phyloP scores from a whole-genome alignment of 1,140 invertebrate genomes.

The Helicoverpa zea region DNA sequence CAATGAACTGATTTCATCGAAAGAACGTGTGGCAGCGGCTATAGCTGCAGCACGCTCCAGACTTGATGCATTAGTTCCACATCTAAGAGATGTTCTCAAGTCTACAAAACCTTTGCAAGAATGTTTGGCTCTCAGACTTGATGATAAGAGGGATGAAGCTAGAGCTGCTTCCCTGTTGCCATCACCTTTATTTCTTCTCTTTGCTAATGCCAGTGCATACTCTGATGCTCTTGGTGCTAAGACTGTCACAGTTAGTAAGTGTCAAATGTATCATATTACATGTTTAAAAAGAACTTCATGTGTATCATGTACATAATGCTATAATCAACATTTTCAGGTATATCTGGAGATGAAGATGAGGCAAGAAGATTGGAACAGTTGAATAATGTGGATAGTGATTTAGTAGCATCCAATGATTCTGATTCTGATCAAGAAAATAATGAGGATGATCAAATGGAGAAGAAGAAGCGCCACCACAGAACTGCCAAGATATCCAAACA shows the following conservation, averaged over 20 bases:
- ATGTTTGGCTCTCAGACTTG: slow-evolving; percentile 93
- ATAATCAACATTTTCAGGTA: slow-evolving; percentile 63
- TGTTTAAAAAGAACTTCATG: no score
- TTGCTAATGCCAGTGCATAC: slow-evolving; percentile 94
- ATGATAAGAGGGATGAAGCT: slow-evolving; percentile 92
- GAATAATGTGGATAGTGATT: slow-evolving; percentile 89
- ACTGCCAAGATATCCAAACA: slow-evolving; percentile 87
- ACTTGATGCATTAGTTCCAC: slow-evolving; percentile 93
- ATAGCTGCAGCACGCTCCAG: slow-evolving; percentile 94
- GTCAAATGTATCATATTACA: neutral
- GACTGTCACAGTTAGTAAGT: slow-evolving; percentile 79
- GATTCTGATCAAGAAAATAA: slow-evolving; percentile 79
- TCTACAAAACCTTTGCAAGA: slow-evolving; percentile 96
- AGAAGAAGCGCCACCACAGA: slow-evolving; percentile 89
- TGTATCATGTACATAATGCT: neutral
- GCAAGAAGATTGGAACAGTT: slow-evolving; percentile 90
- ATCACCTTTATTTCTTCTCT: slow-evolving; percentile 95
- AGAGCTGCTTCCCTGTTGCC: slow-evolving; percentile 91
- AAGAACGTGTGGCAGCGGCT: slow-evolving; percentile 91
- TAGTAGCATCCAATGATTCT: slow-evolving; percentile 84
- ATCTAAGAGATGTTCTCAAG: slow-evolving; percentile 89
- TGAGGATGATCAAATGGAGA: slow-evolving; percentile 82
- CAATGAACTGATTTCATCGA: slow-evolving; percentile 91
- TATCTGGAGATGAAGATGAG: slow-evolving; percentile 93
- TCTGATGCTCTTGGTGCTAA: slow-evolving; percentile 91